Conservation (phyloP, 2,797 vertebrate genomes). For the Crypturellus tataupa region DNA sequence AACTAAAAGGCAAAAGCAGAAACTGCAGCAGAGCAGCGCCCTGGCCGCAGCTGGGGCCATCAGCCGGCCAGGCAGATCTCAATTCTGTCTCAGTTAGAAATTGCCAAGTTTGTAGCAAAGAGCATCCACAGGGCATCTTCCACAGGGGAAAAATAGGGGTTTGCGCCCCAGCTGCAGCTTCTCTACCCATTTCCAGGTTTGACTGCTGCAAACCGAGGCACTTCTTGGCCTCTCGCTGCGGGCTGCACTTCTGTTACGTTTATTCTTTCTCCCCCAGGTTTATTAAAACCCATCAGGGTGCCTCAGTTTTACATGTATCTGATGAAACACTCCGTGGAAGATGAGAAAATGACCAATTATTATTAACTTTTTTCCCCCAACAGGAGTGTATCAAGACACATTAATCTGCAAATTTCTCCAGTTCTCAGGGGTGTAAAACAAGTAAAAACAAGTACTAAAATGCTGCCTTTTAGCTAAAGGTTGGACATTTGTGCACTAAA, state of each 20-base stretch:
- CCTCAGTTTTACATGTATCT: not conserved
- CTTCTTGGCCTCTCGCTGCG: not conserved
- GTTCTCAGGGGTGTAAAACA: not conserved
- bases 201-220: not conserved
- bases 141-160: rapidly evolving
- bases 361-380: not conserved
- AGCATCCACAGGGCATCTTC: rapidly evolving
- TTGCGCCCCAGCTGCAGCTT: not conserved
- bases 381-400: rapidly evolving
- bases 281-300: not conserved
- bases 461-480: not conserved
- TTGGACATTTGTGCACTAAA: not conserved
- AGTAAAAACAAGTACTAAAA: not conserved
- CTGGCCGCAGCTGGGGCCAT: rapidly evolving
- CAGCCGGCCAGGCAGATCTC: not conserved
- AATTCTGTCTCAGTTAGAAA: not conserved
- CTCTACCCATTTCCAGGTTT: rapidly evolving
- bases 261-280: not conserved
- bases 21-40: not conserved
- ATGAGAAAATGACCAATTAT: not conserved
- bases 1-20: not conserved
- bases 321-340: not conserved
- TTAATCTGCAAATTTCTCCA: not conserved
- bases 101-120: not conserved
- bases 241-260: not conserved